Conservation (phyloP, 2,113 vertebrate genomes). For the Prolemur simus region DNA sequence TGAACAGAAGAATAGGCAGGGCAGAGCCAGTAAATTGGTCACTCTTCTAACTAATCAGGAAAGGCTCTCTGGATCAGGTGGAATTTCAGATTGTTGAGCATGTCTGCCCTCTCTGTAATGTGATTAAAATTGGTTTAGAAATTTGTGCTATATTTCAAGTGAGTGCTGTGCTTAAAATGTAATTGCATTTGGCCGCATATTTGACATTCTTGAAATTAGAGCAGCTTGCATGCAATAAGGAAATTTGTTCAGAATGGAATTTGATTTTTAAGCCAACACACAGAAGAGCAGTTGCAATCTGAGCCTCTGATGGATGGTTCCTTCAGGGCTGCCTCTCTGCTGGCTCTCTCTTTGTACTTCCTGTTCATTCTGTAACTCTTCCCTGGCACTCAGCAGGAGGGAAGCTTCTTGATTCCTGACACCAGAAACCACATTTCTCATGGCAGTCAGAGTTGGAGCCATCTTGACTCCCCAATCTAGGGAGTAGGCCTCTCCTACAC, state of each 20-base stretch:
- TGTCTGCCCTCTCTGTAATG: constrained; percentile 71
- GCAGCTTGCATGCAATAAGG: constrained; percentile 71
- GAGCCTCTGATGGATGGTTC: constrained; percentile 54
- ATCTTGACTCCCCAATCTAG: not conserved
- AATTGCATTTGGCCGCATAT: constrained; percentile 71
- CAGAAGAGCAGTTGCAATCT: constrained; percentile 57
- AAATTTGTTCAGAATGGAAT: constrained; percentile 74
- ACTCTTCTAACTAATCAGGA: constrained; percentile 59
- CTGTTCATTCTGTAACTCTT: constrained; percentile 51
- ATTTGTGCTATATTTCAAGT: constrained; percentile 74
- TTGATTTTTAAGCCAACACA: constrained; percentile 66
- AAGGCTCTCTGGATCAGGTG: constrained; percentile 49
- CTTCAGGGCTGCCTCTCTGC: constrained; percentile 26
- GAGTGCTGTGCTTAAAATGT: constrained; percentile 70
- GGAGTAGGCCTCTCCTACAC: not conserved
- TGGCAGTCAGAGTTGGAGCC: not conserved
- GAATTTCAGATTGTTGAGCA: constrained; percentile 63
- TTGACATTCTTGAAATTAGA: constrained; percentile 76
- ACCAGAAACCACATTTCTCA: constrained; percentile 49
- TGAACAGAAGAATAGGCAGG: not conserved
- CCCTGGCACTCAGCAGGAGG: constrained; percentile 24
- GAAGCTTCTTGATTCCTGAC: constrained; percentile 27
- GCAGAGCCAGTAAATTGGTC: constrained; percentile 28
- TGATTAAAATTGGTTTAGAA: constrained; percentile 77
- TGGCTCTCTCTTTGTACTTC: constrained; percentile 43